Evolutionary conservation across 2,797 vertebrate genomes (phyloP).

Genomic region (Brachyalestes nurse): DNA sequence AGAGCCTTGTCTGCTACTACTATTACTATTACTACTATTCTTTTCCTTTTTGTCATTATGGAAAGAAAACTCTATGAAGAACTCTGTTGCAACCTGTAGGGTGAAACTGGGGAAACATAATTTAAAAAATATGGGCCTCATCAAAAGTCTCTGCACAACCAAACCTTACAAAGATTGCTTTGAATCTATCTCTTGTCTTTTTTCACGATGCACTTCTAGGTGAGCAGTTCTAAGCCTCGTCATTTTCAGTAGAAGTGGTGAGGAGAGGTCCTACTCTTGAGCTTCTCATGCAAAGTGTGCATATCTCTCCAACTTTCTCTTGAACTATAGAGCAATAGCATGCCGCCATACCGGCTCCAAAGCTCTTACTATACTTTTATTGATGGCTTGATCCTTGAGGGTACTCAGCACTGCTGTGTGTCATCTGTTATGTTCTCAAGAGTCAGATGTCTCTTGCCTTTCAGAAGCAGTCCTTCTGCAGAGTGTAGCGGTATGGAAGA

Average conservation of each 20-base stretch:
- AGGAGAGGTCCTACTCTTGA: not conserved
- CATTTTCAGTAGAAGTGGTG: not conserved
- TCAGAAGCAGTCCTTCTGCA: not conserved
- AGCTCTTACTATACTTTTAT: not conserved
- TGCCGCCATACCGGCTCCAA: not conserved
- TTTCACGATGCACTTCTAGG: too few relatives aligned
- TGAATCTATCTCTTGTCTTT: too few relatives aligned
- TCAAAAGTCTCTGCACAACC: too few relatives aligned
- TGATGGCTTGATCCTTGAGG: not conserved
- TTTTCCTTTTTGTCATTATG: too few relatives aligned
- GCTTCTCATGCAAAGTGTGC: not conserved
- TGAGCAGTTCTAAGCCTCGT: not conserved
- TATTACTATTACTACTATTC: too few relatives aligned
- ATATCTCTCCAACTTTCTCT: not conserved
- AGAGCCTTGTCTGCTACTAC: too few relatives aligned
- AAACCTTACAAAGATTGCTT: too few relatives aligned
- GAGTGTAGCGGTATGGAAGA: not conserved
- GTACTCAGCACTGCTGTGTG: not conserved
- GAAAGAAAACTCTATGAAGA: too few relatives aligned
- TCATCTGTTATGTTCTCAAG: not conserved
- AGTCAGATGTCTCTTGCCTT: not conserved
- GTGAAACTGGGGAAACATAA: too few relatives aligned
- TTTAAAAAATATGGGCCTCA: too few relatives aligned
- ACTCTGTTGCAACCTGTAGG: too few relatives aligned
- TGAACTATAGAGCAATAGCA: not conserved